Evolutionary conservation across 2,113 vertebrate genomes (phyloP).

Genomic region (Synodontis membranacea): DNA sequence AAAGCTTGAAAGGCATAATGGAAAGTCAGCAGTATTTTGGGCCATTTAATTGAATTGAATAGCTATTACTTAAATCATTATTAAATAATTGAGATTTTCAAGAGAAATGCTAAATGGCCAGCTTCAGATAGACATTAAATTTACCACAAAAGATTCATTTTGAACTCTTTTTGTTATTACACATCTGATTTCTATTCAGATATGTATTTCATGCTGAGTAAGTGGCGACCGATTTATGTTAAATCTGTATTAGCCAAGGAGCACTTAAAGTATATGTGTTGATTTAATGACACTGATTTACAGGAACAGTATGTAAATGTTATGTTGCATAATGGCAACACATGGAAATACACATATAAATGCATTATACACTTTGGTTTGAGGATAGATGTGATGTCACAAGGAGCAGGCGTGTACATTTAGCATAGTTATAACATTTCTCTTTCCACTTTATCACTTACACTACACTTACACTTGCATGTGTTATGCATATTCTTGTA

Average conservation of each 20-base stretch:
- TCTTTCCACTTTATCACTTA: neutral
- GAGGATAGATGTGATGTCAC: neutral
- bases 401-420: neutral
- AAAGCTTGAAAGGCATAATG: constrained; percentile 21
- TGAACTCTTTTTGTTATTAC: neutral
- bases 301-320: neutral
- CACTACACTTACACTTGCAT: neutral
- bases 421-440: neutral
- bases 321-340: neutral
- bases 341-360: neutral
- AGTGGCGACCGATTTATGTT: neutral
- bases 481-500: neutral
- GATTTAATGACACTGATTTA: neutral
- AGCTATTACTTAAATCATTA: constrained; percentile 20
- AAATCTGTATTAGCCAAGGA: neutral
- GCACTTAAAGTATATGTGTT: neutral
- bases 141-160: neutral
- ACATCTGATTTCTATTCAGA: neutral
- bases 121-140: neutral
- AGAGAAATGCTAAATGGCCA: neutral
- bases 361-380: neutral
- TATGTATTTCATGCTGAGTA: neutral
- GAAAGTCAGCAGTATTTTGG: constrained; percentile 21
- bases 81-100: neutral
- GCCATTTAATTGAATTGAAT: constrained; percentile 15